A percentile compares a stretch with the other conserved stretches of the same genome.
Conservation (phyloP, 2,797 vertebrate species). For the Parotocinclus haroldoi region DNA sequence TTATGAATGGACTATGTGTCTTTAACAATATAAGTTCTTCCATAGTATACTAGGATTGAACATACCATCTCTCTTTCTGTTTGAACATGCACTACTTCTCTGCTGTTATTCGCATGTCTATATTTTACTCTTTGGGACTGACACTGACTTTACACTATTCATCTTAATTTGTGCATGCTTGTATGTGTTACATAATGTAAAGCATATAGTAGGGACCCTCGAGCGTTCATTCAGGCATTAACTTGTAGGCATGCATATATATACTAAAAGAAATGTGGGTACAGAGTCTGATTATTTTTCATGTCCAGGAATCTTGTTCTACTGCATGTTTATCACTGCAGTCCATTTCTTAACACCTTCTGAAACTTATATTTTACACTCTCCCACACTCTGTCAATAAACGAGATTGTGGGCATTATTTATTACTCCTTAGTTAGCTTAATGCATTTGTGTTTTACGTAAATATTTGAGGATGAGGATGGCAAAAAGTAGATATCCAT, state of each 20-base stretch:
- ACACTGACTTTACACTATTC: conserved; percentile 6
- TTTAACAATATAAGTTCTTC: too few species aligned
- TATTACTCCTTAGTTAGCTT: too few species aligned
- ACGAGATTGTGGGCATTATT: too few species aligned
- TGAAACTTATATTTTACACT: conserved; percentile 15
- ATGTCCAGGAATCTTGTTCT: conserved; percentile 17
- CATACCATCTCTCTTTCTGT: too few species aligned
- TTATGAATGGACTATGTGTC: too few species aligned
- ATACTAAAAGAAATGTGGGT: conserved; percentile 1
- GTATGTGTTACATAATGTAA: not conserved
- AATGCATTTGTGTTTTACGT: too few species aligned
- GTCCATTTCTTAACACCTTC: conserved; percentile 9
- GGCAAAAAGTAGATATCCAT: too few species aligned
- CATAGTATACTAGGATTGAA: too few species aligned
- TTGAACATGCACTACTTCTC: not conserved
- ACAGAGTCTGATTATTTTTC: conserved; percentile 21
- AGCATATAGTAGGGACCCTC: too few species aligned
- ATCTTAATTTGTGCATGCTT: not conserved
- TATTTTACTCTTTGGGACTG: conserved; percentile 2
- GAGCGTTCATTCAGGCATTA: too few species aligned
- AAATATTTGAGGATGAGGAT: too few species aligned
- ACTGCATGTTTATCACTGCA: not conserved
- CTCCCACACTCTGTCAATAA: not conserved
- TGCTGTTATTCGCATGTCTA: not conserved
- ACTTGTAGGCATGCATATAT: too few species aligned